Evolutionary conservation across 30 jellyfish, hydroid and myxozoan species (phyloP), one percentile per base, ranked within the genome.

Genomic region (Cassiopea andromeda): DNA sequence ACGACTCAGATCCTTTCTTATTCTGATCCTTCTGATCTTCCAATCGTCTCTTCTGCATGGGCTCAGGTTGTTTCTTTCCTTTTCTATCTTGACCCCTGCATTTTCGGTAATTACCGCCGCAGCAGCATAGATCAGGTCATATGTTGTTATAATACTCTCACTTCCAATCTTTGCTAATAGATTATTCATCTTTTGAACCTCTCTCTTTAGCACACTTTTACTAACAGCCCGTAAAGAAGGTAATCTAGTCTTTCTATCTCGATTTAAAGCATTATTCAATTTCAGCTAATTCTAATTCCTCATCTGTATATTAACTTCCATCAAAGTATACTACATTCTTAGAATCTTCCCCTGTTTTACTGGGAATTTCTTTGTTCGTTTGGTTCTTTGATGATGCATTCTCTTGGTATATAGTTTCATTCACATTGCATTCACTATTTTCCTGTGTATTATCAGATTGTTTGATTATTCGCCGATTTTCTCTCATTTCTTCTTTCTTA

Each of bases 231-330:
- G 16, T 7, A 44, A 15, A 46, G 68, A 75, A 44, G 69, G 70
- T 2, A 75, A 15, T 46, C 84, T 44, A 7, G 44, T 58, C 46
- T 58, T 45, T 75, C 44, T 45, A 44, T n/a, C 46, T 14, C 44
- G 9, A 8, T 75, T 44, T 46, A 49, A 15, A 17, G 46, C 46
- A 58, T 75, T 44, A 46, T 75, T 69, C 44, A 75, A 58, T 58
- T 46, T 75, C 69, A 15, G 38, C 69, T 7, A 47, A 15, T 2
- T 75, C 84, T 7, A 75, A 69, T 6, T 49, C 44, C 17, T 49
- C 84, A 47, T 73, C 82, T 73, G 82, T 38, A 44, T n/a, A 60
- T 73, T 73, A 18, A 67, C 68, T 58, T 69, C n/a, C 78, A 7
- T 69, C 47, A 7, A 17, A 7, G n/a, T 7, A 43, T 38, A 7